Conservation (phyloP, 2,888 invertebrate genomes). For the Tetranychus piercei region DNA sequence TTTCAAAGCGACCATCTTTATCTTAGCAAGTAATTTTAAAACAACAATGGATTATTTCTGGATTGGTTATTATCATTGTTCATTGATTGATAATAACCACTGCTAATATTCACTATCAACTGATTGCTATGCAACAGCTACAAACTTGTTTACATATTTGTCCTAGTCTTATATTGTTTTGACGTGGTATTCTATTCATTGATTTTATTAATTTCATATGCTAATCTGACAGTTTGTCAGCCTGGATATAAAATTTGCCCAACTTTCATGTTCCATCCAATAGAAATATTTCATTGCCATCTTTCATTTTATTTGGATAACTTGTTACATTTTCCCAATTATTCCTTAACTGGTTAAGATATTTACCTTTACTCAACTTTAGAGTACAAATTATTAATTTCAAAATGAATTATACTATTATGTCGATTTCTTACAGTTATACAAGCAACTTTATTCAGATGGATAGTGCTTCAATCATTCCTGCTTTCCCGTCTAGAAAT, state of each 20-base stretch:
- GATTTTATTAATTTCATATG: too few relatives aligned
- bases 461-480: conserved; percentile 5
- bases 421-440: neutral
- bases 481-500: conserved; percentile 8
- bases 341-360: neutral
- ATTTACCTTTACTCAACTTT: too few relatives aligned
- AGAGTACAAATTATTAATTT: neutral
- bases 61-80: neutral
- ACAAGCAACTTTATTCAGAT: neutral
- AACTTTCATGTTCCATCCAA: too few relatives aligned
- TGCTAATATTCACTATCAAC: neutral
- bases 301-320: too few relatives aligned
- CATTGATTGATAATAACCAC: neutral
- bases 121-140: too few relatives aligned
- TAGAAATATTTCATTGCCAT: too few relatives aligned
- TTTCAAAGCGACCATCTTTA: too few relatives aligned
- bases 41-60: neutral
- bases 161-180: too few relatives aligned
- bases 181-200: too few relatives aligned
- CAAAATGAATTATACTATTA: neutral
- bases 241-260: too few relatives aligned
- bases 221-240: too few relatives aligned
- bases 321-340: neutral
- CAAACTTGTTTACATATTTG: too few relatives aligned
- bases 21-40: neutral